phyloP scores from a whole-genome alignment of 2,797 vertebrate species.

The Carapus acus region DNA sequence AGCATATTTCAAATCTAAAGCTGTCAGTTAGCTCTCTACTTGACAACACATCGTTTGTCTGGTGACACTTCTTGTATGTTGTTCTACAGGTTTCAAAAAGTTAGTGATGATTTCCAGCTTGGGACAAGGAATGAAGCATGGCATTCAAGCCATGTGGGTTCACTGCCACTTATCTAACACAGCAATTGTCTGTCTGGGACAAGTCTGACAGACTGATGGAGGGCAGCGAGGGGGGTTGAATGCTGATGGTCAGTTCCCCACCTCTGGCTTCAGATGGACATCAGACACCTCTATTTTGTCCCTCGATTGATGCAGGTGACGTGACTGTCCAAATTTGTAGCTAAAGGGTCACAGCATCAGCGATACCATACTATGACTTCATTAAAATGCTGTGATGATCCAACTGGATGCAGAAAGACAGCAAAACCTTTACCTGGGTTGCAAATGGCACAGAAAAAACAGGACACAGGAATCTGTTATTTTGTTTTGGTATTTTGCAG shows the following conservation, averaged over 20 bases:
- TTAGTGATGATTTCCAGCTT: conserved; percentile 4
- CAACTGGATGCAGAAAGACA: not conserved
- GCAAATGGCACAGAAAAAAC: conserved; percentile 13
- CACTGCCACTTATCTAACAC: conserved; percentile 43
- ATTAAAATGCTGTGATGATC: conserved; percentile 3
- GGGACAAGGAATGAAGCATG: conserved; percentile 6
- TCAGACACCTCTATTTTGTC: conserved; percentile 46
- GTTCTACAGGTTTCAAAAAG: conserved; percentile 1
- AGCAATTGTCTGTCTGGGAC: conserved; percentile 40
- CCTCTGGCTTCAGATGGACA: conserved; percentile 40
- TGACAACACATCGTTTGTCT: too few species aligned
- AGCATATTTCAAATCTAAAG: too few species aligned
- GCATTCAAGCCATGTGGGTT: conserved; percentile 18
- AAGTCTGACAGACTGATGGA: conserved; percentile 13
- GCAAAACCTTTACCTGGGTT: conserved; percentile 11
- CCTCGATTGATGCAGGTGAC: conserved; percentile 42
- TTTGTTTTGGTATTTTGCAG: too few species aligned
- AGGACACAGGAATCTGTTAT: too few species aligned
- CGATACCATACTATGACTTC: conserved; percentile 6
- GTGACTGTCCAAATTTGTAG: conserved; percentile 36
- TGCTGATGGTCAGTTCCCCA: conserved; percentile 51
- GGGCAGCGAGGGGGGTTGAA: conserved; percentile 26
- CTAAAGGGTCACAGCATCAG: conserved; percentile 6
- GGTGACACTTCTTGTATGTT: too few species aligned
- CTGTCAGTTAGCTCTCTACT: not conserved